Conservation (phyloP, 1,140 invertebrate genomes). For the Halyomorpha halys region DNA sequence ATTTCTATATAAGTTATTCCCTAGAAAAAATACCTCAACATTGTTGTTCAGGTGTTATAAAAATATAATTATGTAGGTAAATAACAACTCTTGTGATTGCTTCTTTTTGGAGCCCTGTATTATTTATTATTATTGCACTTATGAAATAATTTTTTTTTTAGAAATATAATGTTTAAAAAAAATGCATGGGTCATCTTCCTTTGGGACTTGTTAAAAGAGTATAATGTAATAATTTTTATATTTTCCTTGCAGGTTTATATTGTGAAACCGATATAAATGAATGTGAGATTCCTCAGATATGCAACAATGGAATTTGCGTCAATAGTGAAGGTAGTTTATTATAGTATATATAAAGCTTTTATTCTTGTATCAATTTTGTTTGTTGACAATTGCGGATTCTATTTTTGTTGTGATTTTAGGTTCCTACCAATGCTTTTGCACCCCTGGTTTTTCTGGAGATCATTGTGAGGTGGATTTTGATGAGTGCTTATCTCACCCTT, state of each 20-base stretch:
- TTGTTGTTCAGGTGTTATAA: too few relatives aligned
- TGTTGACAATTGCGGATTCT: constrained; percentile 7
- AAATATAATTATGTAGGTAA: too few relatives aligned
- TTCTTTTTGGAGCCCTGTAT: too few relatives aligned
- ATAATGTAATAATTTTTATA: neutral
- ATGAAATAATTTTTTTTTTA: too few relatives aligned
- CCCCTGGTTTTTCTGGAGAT: constrained; percentile 71
- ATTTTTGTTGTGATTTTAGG: constrained; percentile 38
- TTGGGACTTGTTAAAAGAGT: too few relatives aligned
- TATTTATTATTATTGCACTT: too few relatives aligned
- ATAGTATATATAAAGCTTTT: neutral
- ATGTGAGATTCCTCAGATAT: constrained; percentile 52
- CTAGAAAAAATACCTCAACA: too few relatives aligned
- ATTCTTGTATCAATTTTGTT: constrained; percentile 13
- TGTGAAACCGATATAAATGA: constrained; percentile 72
- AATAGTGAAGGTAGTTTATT: constrained; percentile 43
- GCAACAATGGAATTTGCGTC: constrained; percentile 72
- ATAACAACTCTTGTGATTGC: too few relatives aligned
- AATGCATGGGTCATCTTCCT: too few relatives aligned
- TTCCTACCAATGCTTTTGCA: constrained; percentile 74
- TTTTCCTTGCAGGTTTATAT: constrained; percentile 43
- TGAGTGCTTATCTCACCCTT: constrained; percentile 79
- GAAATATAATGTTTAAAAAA: too few relatives aligned
- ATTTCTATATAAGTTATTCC: too few relatives aligned
- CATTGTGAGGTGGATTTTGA: constrained; percentile 75